Percentiles rank a stretch among this genome's conserved stretches.
These are phyloP conservation scores for Ceratosolen fusciceps DNA, from an alignment of 1,140 invertebrate genomes.

Conservation along the genomic window DNA sequence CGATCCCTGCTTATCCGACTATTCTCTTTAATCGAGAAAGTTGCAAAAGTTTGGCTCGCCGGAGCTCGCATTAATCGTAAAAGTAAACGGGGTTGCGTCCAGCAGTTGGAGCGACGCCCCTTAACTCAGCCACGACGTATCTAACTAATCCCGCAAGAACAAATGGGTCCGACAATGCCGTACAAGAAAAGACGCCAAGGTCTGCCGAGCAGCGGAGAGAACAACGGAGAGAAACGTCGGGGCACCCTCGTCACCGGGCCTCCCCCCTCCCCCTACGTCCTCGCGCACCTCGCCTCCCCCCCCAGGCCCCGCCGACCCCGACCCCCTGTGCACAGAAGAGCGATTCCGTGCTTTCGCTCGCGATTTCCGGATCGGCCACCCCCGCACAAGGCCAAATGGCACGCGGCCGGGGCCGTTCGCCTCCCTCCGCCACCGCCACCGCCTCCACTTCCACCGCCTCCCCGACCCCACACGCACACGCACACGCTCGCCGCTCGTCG, in stretches of 20 bases:
- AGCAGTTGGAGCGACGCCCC: not conserved
- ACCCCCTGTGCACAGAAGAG: not conserved
- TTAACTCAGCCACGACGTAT: not conserved
- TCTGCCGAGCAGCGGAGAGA: not conserved
- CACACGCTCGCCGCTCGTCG: no score
- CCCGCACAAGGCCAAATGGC: conserved; percentile 40
- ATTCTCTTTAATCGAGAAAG: not conserved
- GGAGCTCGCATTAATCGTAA: not conserved
- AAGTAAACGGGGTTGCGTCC: not conserved
- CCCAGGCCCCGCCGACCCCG: no score
- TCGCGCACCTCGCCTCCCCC: not conserved
- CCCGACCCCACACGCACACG: no score
- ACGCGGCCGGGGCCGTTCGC: not conserved
- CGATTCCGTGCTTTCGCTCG: conserved; percentile 43
- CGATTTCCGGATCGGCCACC: conserved; percentile 49
- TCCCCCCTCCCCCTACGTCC: not conserved
- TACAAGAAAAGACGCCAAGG: not conserved
- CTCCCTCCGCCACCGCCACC: not conserved
- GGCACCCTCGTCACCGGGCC: no score
- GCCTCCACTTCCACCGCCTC: no score
- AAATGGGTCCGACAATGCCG: not conserved
- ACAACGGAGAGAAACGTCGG: not conserved
- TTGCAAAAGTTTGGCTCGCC: not conserved
- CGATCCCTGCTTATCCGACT: not conserved
- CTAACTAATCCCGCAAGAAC: not conserved